Percentiles rank a stretch among this genome's conserved stretches.
Evolutionary conservation across 2,888 invertebrate species (phyloP).

Genomic region (Myathropa florea): DNA sequence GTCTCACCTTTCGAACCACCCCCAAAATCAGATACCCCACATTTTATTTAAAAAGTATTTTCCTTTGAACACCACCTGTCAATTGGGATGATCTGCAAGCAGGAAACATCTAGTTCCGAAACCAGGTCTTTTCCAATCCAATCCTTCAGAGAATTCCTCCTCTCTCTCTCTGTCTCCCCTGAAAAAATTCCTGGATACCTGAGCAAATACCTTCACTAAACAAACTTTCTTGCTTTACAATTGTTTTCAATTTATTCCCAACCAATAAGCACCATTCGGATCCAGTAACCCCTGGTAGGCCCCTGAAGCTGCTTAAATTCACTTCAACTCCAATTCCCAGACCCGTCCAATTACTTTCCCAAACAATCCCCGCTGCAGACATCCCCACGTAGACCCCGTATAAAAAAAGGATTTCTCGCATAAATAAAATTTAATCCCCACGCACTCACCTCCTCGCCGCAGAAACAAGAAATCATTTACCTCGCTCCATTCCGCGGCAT

Average conservation of each 20-base stretch:
- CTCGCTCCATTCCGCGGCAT: neutral
- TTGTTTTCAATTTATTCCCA: neutral
- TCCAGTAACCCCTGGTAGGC: neutral
- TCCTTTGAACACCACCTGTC: too few relatives aligned
- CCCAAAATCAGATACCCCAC: too few relatives aligned
- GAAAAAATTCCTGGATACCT: too few relatives aligned
- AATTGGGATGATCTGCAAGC: too few relatives aligned
- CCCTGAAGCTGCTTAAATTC: neutral
- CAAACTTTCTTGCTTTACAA: neutral
- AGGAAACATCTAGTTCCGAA: too few relatives aligned
- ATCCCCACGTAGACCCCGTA: neutral
- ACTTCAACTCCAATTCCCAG: neutral
- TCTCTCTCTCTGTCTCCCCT: too few relatives aligned
- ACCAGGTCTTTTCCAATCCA: too few relatives aligned
- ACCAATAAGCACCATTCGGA: neutral
- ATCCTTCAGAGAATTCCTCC: too few relatives aligned
- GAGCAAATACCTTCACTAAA: neutral
- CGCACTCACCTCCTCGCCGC: neutral
- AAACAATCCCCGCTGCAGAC: neutral
- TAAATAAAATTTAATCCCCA: neutral
- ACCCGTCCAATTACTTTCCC: neutral
- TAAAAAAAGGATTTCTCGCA: neutral
- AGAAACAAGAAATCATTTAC: slow-evolving; percentile 19
- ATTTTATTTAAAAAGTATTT: too few relatives aligned
- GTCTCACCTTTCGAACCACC: too few relatives aligned